Evolutionary conservation across 1,140 invertebrate species (phyloP), one percentile per base, ranked within the genome.

Genomic region (Elysia chlorotica): DNA sequence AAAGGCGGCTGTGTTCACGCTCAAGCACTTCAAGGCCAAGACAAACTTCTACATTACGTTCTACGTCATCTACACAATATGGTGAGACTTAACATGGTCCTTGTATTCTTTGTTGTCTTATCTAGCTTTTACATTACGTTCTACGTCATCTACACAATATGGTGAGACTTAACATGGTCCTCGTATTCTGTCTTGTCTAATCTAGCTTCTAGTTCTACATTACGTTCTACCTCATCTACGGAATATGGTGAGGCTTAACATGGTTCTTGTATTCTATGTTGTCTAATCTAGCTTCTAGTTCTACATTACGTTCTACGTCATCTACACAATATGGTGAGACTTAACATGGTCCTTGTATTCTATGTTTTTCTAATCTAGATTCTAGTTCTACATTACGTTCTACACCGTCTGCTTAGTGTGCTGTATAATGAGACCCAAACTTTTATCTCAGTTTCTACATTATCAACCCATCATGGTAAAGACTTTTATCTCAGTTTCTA

Each of bases 1-100:
- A 2, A 92, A 93, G 79, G 92, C 93, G 1, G 93, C 91, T 19
- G 69, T 93, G 82, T 95, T 93, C 87, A 96, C 93, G 2, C 87
- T 93, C 73, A 95, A 91, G 83, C 93, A 93, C 82, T 96, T 92
- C 88, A 93, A 92, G 30, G 93, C 93, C 85, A 97, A 95, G 89
- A 81, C 84, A 31, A 74, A 80, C 25, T 91, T 91, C 89, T 93
- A 89, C 85, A 92, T 92, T 71, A 92, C 92, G 2, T 93, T 96
- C 82, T 93, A 93, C 57, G 75, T 81, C 33, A 82, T 85, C 71
- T 84, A 81, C 73, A 84, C 82, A n/a, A 28, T 81, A 35, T 85
- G 83, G 83, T 85, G 74, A 78, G 83, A 68, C 28, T 35, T 36
- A 17, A 14, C 17, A 30, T 48, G 41, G n/a, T n/a, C n/a, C n/a